These are phyloP conservation scores for Mustela nigripes DNA, from an alignment of 2,113 vertebrate genomes.

Conservation along the genomic window DNA sequence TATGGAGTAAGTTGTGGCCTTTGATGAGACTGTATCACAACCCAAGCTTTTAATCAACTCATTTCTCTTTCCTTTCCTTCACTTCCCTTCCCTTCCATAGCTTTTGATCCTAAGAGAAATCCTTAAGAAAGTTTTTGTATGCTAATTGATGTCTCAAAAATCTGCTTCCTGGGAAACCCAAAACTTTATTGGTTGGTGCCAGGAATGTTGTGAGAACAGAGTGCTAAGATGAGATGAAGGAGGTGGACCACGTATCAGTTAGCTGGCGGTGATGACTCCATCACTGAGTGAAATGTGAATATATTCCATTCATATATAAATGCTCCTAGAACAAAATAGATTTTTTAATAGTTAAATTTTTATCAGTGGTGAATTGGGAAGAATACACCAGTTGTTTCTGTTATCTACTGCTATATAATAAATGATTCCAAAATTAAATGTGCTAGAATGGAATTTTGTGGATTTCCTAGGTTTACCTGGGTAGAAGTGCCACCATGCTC, in stretches of 20 bases:
- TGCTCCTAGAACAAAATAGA: not conserved
- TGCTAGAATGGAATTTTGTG: not conserved
- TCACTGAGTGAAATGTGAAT: not conserved
- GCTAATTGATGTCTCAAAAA: not conserved
- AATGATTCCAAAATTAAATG: not conserved
- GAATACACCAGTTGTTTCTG: not conserved
- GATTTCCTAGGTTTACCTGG: not conserved
- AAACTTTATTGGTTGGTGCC: not conserved
- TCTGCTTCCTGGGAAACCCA: not conserved
- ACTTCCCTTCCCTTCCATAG: not conserved
- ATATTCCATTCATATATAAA: not conserved
- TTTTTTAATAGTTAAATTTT: not conserved
- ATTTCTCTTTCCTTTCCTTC: not conserved
- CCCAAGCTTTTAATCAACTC: not conserved
- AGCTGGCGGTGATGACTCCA: not conserved
- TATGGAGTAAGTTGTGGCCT: not conserved
- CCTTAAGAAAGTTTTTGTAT: not conserved
- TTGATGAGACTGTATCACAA: not conserved
- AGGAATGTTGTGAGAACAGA: not conserved
- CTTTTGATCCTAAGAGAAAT: not conserved
- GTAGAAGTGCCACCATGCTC: not conserved
- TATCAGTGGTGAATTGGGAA: not conserved
- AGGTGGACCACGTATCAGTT: not conserved
- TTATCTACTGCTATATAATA: not conserved
- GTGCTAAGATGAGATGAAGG: not conserved